A percentile compares a stretch with the other conserved stretches of the same genome.
Conservation (phyloP, 2,797 vertebrate species). For the Caiman crocodilus region DNA sequence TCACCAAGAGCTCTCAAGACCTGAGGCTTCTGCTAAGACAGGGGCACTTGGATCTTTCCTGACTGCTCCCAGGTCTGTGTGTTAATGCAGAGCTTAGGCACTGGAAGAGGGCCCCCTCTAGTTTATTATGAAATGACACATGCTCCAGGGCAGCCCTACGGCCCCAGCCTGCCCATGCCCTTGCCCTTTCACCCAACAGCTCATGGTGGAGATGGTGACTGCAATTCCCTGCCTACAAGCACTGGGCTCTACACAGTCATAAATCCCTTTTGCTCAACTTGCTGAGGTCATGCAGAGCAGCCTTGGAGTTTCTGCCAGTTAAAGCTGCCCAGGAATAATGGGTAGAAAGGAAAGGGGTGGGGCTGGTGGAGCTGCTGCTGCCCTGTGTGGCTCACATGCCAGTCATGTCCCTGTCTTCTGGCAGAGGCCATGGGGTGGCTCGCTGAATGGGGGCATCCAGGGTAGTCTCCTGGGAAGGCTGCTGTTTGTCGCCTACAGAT, state of each 20-base stretch:
- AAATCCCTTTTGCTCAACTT: not conserved
- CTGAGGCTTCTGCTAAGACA: not conserved
- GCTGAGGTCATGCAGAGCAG: not conserved
- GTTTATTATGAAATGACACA: not conserved
- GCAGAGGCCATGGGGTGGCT: not conserved
- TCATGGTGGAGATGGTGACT: not conserved
- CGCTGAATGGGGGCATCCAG: too few relatives aligned
- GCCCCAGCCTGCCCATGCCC: not conserved
- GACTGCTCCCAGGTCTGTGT: not conserved
- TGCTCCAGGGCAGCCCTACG: not conserved
- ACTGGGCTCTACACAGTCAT: not conserved
- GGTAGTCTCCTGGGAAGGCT: not conserved
- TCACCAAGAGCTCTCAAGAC: not conserved
- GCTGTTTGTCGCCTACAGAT: fast-evolving
- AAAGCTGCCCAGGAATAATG: not conserved
- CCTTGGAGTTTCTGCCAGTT: not conserved
- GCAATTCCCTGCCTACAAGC: not conserved
- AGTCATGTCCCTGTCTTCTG: fast-evolving
- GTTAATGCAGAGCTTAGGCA: not conserved
- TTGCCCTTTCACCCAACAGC: not conserved
- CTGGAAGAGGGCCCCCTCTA: not conserved
- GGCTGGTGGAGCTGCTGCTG: not conserved
- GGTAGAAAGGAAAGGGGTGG: not conserved
- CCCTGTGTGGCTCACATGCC: not conserved
- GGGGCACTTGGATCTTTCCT: not conserved